Percentiles rank a stretch among this genome's conserved stretches.
phyloP scores from a whole-genome alignment of 2,113 vertebrate species.

The Dendropsophus ebraccatus region DNA sequence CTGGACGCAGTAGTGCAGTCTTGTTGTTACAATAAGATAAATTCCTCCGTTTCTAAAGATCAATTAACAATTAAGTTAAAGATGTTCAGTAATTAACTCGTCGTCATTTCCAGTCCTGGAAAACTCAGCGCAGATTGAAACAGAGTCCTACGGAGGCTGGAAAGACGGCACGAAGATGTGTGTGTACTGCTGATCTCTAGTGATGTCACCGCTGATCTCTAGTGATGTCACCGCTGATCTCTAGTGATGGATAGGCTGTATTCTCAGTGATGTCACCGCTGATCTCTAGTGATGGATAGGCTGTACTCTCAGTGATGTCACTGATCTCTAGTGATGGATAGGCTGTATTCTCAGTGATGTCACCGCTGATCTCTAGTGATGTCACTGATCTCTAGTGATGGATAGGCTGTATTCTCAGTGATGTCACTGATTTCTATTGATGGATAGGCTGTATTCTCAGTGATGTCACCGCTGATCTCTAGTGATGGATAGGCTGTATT shows the following conservation, averaged over 20 bases:
- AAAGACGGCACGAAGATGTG: neutral
- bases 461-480: neutral
- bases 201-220: neutral
- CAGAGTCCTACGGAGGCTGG: neutral
- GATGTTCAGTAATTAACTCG: constrained; percentile 1
- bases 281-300: no score
- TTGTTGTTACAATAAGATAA: neutral
- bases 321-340: no score
- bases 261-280: no score
- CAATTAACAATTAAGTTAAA: neutral
- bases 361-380: neutral
- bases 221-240: neutral
- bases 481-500: no score
- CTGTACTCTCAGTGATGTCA: no score
- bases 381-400: no score
- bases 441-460: no score
- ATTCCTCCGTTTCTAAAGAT: neutral
- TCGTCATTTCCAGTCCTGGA: constrained; percentile 11
- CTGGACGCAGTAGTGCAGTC: neutral
- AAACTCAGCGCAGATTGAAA: neutral
- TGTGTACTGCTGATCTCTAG: neutral
- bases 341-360: no score
- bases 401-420: no score
- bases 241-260: neutral
- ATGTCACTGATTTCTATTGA: no score